Conservation (phyloP, 2,797 vertebrate genomes). For the Sparus aurata region DNA sequence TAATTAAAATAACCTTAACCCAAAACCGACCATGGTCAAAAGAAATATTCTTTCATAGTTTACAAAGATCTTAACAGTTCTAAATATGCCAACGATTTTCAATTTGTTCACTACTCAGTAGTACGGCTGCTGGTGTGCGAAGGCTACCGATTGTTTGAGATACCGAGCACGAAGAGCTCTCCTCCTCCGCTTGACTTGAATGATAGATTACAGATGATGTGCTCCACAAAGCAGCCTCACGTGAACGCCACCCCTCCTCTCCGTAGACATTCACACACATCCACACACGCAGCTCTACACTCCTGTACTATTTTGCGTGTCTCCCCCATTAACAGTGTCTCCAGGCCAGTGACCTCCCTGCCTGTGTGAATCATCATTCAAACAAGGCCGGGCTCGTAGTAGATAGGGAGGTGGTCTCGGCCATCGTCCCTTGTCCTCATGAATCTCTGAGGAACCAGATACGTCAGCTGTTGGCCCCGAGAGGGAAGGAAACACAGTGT, state of each 20-base stretch:
- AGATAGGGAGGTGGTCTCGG: conserved; percentile 88
- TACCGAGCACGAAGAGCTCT: conserved; percentile 10
- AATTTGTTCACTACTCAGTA: background rate
- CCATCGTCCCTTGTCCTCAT: conserved; percentile 91
- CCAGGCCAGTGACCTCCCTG: conserved; percentile 67
- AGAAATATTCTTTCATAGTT: background rate
- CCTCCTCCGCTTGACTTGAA: conserved; percentile 56
- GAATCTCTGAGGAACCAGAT: conserved; percentile 80
- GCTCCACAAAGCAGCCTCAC: conserved; percentile 61
- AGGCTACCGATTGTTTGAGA: conserved; percentile 44
- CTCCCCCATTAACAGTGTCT: conserved; percentile 65
- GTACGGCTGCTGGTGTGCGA: conserved; percentile 1
- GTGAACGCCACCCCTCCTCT: conserved; percentile 31
- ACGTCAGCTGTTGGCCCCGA: conserved; percentile 50
- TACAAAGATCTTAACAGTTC: background rate
- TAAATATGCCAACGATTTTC: background rate
- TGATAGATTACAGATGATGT: conserved; percentile 72
- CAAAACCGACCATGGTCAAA: background rate
- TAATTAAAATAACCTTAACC: background rate
- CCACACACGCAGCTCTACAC: conserved; percentile 28
- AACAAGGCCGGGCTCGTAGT: conserved; percentile 57
- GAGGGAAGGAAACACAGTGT: background rate
- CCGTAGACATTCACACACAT: conserved; percentile 51
- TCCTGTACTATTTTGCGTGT: conserved; percentile 46
- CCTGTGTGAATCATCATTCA: conserved; percentile 74